Percentiles rank a stretch among this genome's conserved stretches.
These are phyloP conservation scores for Pangasius mekongensis DNA, from an alignment of 2,797 vertebrate species.

Conservation along the genomic window DNA sequence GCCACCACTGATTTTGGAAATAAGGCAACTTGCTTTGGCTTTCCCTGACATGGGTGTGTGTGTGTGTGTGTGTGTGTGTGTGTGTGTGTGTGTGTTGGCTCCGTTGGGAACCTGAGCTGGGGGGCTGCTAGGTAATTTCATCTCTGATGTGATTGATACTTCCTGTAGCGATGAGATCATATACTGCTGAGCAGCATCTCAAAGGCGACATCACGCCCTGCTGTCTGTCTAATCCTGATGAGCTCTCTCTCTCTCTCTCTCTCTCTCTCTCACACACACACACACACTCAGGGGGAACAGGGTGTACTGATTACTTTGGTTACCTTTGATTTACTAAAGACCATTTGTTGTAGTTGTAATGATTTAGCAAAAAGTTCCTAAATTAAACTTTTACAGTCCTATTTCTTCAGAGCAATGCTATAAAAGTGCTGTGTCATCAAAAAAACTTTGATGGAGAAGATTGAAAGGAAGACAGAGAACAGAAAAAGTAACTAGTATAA, in stretches of 20 bases:
- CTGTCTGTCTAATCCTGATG: constrained; percentile 37
- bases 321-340: background rate
- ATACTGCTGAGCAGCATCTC: constrained; percentile 58
- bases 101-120: constrained; percentile 41
- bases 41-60: constrained; percentile 34
- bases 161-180: constrained; percentile 59
- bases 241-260: background rate
- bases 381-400: background rate
- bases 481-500: too few species aligned
- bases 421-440: background rate
- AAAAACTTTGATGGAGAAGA: background rate
- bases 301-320: background rate
- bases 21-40: constrained; percentile 9
- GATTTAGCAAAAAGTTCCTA: background rate
- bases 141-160: constrained; percentile 58
- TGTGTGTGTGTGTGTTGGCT: constrained; percentile 34
- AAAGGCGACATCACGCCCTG: constrained; percentile 49
- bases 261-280: constrained; percentile 15
- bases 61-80: constrained; percentile 39
- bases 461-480: background rate
- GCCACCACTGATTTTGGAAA: constrained; percentile 22
- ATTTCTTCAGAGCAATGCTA: background rate
- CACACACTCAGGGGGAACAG: background rate
- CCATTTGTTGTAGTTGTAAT: background rate
- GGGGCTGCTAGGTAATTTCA: constrained; percentile 53